Evolutionary conservation across 2,797 vertebrate genomes (phyloP).

Genomic region (Eulemur mongoz): DNA sequence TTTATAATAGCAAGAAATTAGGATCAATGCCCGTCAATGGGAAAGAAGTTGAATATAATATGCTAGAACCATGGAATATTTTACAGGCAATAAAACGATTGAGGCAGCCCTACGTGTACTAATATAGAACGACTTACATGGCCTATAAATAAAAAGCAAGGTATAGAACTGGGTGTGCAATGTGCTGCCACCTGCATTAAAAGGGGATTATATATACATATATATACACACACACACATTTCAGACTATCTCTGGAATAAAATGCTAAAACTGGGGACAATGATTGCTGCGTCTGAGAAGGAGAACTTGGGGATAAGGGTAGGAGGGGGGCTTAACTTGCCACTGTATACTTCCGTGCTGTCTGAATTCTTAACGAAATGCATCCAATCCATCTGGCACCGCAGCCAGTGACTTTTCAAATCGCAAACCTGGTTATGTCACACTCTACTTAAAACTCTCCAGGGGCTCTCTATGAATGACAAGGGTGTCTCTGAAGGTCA

Average conservation of each 20-base stretch:
- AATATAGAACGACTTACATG: neutral
- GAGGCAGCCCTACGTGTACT: rapidly evolving
- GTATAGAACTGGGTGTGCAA: neutral
- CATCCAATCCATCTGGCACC: rapidly evolving
- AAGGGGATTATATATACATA: neutral
- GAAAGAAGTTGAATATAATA: too few relatives aligned
- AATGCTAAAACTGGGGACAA: neutral
- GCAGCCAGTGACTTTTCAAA: neutral
- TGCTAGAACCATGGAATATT: neutral
- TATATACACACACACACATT: neutral
- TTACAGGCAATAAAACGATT: neutral
- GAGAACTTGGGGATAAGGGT: neutral
- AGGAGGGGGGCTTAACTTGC: neutral
- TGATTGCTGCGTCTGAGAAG: too few relatives aligned
- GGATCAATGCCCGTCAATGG: neutral
- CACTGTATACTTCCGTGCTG: rapidly evolving
- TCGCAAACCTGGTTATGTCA: too few relatives aligned
- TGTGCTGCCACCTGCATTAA: neutral
- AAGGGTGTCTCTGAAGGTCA: neutral
- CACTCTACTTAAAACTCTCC: neutral
- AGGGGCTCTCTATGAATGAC: rapidly evolving
- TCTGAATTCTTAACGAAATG: neutral
- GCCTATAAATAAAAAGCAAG: neutral
- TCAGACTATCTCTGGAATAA: neutral
- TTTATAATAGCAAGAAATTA: neutral